Base-by-base conservation (phyloP, 2,888 invertebrate species). In the Drosophila falleni region DNA sequence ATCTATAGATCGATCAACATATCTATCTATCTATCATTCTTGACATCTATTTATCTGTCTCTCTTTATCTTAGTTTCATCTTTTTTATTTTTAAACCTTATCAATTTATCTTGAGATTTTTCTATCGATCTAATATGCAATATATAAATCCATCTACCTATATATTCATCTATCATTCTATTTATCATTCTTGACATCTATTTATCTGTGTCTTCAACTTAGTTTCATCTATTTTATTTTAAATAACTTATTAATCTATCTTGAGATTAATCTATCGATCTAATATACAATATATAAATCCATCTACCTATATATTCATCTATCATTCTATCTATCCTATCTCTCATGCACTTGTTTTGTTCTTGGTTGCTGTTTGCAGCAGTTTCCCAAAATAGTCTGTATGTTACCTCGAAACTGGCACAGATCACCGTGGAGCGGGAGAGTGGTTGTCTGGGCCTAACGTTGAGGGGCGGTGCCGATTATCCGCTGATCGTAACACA, bases 401-500 rank as follows among this genome's bases (percentile, higher is more conserved):
- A 96, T 91, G 95, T 96, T 64, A 95, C 96, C 41, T 95, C 96
- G 37, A 96, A 96, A 93, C 93, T 96, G 88, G 96, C 96, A 53
- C 96, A 97, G 91, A 95, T 97, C 33, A 95, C 95, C 1, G 94
- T 98, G 47, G 96, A 97, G 92, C 95, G 97, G 77, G 95, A 96
- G 80, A 95, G 95, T 78, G 95, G 95, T 54, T 98, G 97, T 50
- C 94, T 98, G 70, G 98, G 98, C 0, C 96, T 99, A 78, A 98
- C 97, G 2, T 93, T 98, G 67, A 94, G 98, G 46, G 96, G 96
- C 8, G 98, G 98, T 5, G 95, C 95, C 58, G 94, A 95, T 50
- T 95, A 96, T 78, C 97, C 98, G 0, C 93, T 98, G 76, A 96
- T 97, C 5, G 96, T 99, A 39, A 98, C 98, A 0, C 96, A 97